Base-by-base conservation (phyloP, 1,140 invertebrate genomes). In the Epicauta chinensis region DNA sequence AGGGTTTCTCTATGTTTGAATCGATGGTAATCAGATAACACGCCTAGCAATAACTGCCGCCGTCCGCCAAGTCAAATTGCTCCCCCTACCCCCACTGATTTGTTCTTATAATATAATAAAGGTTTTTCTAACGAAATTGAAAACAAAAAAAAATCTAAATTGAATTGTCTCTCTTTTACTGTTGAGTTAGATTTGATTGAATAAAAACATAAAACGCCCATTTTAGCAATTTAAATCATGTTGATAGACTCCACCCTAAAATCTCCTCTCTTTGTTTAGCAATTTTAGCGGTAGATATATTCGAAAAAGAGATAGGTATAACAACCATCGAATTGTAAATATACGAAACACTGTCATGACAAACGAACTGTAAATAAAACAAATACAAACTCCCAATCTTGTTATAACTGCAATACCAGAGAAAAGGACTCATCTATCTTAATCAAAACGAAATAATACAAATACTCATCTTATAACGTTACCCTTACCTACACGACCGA, bases 141-240 rank as follows among this genome's bases (percentile, higher is more conserved):
- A 62, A 62, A 62, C 55, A 59, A 58, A 23, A 23, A 23, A 23
- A 23, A 58, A 57, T 55, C 51, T 49, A 62, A 64, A 64, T 62
- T 59, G 60, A 51, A 62, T 64, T 58, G 38, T 37, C 52, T 46
- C 32, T 23, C 23, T 23, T 23, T 23, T 34, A 56, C 51, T 54
- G 54, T 59, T 59, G 51, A 58, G 56, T 53, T 55, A 58, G 61
- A 62, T 66, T 63, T 64, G 64, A 67, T 67, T 65, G 62, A 58
- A 67, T 65, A 64, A 64, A 68, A 69, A 58, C 60, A 64, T 67
- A 69, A 69, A 69, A 67, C 67, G 67, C 67, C 67, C 65, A 65
- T 67, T 67, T 67, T 66, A 67, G 67, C 64, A 66, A 69, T 69
- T 69, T 69, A 69, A 69, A 67, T 67, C 64, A 69, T 66, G 55